A percentile compares a stretch with the other conserved stretches of the same genome.
These are phyloP conservation scores for Coptodon rendalli DNA, from an alignment of 2,113 vertebrate species.

Conservation along the genomic window DNA sequence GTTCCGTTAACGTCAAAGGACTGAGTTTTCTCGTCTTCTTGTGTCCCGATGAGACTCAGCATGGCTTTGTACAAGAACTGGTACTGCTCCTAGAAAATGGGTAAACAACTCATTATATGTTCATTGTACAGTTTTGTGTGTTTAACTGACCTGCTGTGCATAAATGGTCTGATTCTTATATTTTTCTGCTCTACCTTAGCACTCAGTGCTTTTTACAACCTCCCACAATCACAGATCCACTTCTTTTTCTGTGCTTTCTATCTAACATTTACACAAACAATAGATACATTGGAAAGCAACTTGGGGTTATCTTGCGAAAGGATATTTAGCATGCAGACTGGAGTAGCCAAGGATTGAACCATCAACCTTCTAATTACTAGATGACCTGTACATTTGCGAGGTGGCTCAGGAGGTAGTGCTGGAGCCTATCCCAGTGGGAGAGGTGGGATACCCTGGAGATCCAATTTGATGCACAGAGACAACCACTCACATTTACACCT, in stretches of 20 bases:
- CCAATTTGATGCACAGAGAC: not conserved
- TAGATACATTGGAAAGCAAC: not conserved
- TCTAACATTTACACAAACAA: not conserved
- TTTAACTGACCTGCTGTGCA: not conserved
- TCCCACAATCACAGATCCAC: not conserved
- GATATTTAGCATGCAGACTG: not conserved
- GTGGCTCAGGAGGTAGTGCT: not conserved
- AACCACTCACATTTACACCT: not conserved
- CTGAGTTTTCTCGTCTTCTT: conserved; percentile 82
- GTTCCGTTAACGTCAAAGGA: conserved; percentile 83
- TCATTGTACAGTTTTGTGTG: not conserved
- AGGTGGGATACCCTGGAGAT: not conserved
- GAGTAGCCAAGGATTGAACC: not conserved
- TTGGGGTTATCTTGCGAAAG: not conserved
- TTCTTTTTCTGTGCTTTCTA: not conserved
- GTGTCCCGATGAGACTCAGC: conserved; percentile 87
- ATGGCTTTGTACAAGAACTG: conserved; percentile 95
- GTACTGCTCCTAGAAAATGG: conserved; percentile 82
- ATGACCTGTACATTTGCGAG: not conserved
- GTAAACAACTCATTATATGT: not conserved
- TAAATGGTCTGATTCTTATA: not conserved
- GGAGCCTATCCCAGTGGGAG: not conserved
- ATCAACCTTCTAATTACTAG: not conserved
- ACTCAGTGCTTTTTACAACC: not conserved
- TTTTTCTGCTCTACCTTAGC: not conserved